Conservation (phyloP, 2,888 invertebrate genomes). For the Scelioninae gen. 2 region DNA sequence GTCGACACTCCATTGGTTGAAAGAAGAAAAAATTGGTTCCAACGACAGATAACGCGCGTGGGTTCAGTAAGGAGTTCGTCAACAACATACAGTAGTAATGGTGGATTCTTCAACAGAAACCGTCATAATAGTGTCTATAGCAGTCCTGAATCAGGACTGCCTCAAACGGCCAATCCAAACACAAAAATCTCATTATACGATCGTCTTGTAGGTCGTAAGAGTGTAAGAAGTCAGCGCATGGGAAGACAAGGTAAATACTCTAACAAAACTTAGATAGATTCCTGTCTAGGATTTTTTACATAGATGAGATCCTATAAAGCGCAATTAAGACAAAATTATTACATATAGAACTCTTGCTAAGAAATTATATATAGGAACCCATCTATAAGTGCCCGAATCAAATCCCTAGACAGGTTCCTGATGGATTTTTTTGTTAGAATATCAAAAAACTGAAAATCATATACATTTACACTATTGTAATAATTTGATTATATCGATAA, state of each 20-base stretch:
- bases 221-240: constrained; percentile 82
- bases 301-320: no score
- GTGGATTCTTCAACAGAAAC: constrained; percentile 84
- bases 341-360: no score
- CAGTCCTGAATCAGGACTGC: constrained; percentile 76
- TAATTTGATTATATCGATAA: no score
- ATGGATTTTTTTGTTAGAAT: no score
- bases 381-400: no score
- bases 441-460: no score
- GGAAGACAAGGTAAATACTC: constrained; percentile 82
- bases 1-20: constrained; percentile 92
- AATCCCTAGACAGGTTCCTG: no score
- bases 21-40: constrained; percentile 91
- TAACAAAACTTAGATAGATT: no score
- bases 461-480: no score
- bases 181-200: constrained; percentile 90
- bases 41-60: constrained; percentile 89
- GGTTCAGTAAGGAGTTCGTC: constrained; percentile 88
- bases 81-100: constrained; percentile 89
- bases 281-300: no score
- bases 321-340: no score
- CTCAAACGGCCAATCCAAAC: constrained; percentile 71
- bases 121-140: constrained; percentile 86
- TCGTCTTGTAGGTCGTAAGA: constrained; percentile 87
- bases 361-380: no score